Conservation (phyloP, 2,113 vertebrate genomes). For the Pitta sordida region DNA sequence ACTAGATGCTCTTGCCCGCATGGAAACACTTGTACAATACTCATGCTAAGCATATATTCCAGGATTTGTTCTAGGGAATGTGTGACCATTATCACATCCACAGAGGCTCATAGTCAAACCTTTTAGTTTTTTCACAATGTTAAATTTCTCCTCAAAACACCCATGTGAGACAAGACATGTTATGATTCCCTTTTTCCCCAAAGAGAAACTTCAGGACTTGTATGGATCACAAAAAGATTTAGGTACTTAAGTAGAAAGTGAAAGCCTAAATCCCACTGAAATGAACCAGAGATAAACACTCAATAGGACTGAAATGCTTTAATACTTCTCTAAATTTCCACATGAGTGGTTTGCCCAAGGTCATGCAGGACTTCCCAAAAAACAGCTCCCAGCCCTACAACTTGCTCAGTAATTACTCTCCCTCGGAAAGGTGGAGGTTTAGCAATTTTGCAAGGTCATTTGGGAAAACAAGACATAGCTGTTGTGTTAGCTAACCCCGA, state of each 20-base stretch:
- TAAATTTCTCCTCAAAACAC: not conserved
- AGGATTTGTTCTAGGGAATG: not conserved
- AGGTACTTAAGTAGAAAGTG: not conserved
- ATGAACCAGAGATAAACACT: not conserved
- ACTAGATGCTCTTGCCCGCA: not conserved
- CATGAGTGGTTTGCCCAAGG: not conserved
- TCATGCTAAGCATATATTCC: not conserved
- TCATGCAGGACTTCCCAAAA: not conserved
- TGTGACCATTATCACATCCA: not conserved
- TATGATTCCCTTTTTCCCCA: not conserved
- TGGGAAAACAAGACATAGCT: not conserved
- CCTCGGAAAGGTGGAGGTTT: not conserved
- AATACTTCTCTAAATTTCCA: slow-evolving; percentile 1
- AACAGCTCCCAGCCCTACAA: not conserved
- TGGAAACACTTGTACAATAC: not conserved
- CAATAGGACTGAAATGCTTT: not conserved
- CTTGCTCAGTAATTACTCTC: not conserved
- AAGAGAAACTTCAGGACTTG: not conserved
- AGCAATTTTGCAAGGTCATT: not conserved
- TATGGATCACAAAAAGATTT: not conserved
- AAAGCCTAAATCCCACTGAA: slow-evolving; percentile 26
- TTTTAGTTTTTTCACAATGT: not conserved
- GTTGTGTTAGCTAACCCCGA: not conserved
- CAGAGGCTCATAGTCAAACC: not conserved
- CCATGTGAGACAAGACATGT: not conserved